Evolutionary conservation across 2,113 vertebrate species (phyloP), one percentile per base, ranked within the genome.

Genomic region (Typhlomys cinereus): DNA sequence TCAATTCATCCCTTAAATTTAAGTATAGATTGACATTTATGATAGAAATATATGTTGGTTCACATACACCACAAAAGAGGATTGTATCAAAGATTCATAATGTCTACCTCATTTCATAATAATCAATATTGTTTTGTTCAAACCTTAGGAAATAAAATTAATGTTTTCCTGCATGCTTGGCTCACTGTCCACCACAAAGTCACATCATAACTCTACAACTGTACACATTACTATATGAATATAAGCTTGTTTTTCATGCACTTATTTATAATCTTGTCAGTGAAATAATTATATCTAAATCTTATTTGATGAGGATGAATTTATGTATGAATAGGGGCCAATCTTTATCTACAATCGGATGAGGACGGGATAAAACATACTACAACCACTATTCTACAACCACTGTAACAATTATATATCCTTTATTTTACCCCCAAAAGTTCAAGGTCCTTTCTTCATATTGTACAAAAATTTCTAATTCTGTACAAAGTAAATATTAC

Each of bases 351-450:
- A 46, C 2, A 81, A 46, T n/a, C 31, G 59, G 27, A 41, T 70
- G 6, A 36, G 9, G 27, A 52, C 70, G 54, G 5, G 52, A 11
- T 70, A 34, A 76, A 82, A 70, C 27, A 27, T 62, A 69, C 5
- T n/a, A n/a, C n/a, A n/a, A n/a, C n/a, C n/a, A n/a, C n/a, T n/a
- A 25, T 13, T 92, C 2, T 85, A 0, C 74, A 62, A 62, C 12
- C 20, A 76, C 0, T 2, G 44, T 59, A 21, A 36, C 23, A 27
- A 50, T 31, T 0, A 61, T 66, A 52, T 39, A 2, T 13, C 1
- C 10, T 23, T 88, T 25, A 4, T 71, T 50, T 70, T 4, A 64
- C 0, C 0, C 9, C 9, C 2, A 25, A 90, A 66, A n/a, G 3
- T 27, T 39, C 18, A 27, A 31, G 64, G 14, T 61, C 0, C 7